Evolutionary conservation across 2,888 invertebrate species (phyloP).

Genomic region (Harpalus rufipes): DNA sequence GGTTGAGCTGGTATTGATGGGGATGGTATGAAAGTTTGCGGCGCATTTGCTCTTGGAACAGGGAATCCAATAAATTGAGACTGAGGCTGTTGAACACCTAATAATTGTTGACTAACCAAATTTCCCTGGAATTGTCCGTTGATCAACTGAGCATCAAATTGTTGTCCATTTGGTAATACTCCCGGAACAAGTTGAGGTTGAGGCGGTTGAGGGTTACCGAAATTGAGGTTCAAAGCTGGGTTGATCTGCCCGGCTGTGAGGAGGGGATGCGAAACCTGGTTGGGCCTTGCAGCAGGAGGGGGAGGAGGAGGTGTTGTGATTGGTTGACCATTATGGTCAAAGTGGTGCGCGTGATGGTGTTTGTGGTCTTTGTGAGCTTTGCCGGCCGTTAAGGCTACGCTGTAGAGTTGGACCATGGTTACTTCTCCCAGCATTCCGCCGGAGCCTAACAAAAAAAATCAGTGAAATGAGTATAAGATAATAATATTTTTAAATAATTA

Average conservation of each 20-base stretch:
- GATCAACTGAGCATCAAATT: conserved; percentile 80
- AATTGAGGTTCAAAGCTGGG: conserved; percentile 79
- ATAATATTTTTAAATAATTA: too few relatives aligned
- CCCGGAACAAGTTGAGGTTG: conserved; percentile 78
- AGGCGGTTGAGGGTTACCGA: conserved; percentile 75
- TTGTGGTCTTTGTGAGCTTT: conserved; percentile 93
- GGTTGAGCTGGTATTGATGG: conserved; percentile 69
- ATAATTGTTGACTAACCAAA: conserved; percentile 72
- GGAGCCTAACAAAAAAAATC: conserved; percentile 77
- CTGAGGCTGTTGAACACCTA: conserved; percentile 68
- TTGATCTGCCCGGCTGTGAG: conserved; percentile 84
- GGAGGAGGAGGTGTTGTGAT: conserved; percentile 81
- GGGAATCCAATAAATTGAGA: conserved; percentile 67
- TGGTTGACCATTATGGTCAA: conserved; percentile 85
- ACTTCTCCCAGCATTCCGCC: conserved; percentile 86
- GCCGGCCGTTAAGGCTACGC: conserved; percentile 89
- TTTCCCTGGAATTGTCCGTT: conserved; percentile 82
- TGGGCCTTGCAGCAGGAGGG: conserved; percentile 79
- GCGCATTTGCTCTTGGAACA: conserved; percentile 59
- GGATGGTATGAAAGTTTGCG: conserved; percentile 70
- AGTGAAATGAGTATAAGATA: too few relatives aligned
- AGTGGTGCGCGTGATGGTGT: conserved; percentile 91
- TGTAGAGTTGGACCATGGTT: conserved; percentile 89
- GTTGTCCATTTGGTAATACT: conserved; percentile 78
- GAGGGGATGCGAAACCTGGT: conserved; percentile 78